Conservation (phyloP, 2,113 vertebrate species). For the Megaptera novaeangliae region DNA sequence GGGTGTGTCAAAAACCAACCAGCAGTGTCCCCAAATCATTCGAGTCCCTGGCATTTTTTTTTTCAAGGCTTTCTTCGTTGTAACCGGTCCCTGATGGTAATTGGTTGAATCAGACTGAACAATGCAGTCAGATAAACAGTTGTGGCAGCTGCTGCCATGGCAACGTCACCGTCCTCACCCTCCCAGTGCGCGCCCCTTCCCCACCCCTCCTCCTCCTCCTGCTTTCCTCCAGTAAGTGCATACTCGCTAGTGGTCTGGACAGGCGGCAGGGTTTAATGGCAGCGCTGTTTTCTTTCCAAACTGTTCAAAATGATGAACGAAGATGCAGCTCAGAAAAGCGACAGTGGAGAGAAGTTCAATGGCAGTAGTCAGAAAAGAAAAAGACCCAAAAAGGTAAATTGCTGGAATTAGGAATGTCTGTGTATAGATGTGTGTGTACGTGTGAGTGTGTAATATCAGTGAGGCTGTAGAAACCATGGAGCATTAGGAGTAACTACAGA, state of each 20-base stretch:
- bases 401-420: background rate
- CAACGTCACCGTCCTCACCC: conserved; percentile 85
- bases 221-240: conserved; percentile 65
- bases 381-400: conserved; percentile 92
- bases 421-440: background rate
- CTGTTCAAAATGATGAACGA: conserved; percentile 79
- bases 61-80: conserved; percentile 60
- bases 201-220: conserved; percentile 61
- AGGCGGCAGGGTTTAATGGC: conserved; percentile 73
- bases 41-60: conserved; percentile 25
- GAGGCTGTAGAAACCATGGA: background rate
- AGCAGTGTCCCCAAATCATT: background rate
- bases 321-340: conserved; percentile 89
- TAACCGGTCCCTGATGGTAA: conserved; percentile 65
- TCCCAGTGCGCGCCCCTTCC: conserved; percentile 67
- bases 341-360: conserved; percentile 90
- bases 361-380: conserved; percentile 88
- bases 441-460: background rate
- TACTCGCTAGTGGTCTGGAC: conserved; percentile 66
- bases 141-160: conserved; percentile 92
- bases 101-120: conserved; percentile 82
- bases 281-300: conserved; percentile 46
- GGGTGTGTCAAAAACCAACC: conserved; percentile 39
- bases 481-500: background rate
- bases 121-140: conserved; percentile 89